Base-by-base conservation (phyloP, 2,797 vertebrate genomes). In the Argyrosomus regius region DNA sequence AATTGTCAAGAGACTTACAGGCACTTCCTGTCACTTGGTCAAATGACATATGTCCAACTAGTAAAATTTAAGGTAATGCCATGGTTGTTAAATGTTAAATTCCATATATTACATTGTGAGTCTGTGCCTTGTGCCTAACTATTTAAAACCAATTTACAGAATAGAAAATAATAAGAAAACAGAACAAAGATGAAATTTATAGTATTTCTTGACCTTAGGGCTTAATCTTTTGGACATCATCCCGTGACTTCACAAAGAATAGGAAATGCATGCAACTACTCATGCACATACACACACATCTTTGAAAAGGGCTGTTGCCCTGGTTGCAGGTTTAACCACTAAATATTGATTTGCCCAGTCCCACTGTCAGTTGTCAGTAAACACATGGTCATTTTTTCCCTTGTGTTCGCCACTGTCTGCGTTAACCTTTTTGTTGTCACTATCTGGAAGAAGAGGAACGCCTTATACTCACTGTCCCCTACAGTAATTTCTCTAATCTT, bases 291-390 rank as follows among this genome's bases (percentile, higher is more conserved):
- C 50, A 69, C 28, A 18, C 20, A 41, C 56, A 41, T 65, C n/a
- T 48, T 48, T 0, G 1, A 63, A 70, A 28, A 39, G 13, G 57
- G 22, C 49, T 60, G 59, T 73, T 76, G 17, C 59, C 28, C 7
- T 2, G 35, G 64, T 13, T 64, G 53, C 62, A 59, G 56, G 31
- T 17, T 67, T 48, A 61, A 78, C 56, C 54, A 35, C 13, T 61
- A 53, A 68, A 50, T 80, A 75, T 80, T 63, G 39, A 82, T 81
- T 71, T 68, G 17, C 26, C 65, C 11, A 22, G 4, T 57, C 7
- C 24, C 54, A 62, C 13, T 56, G 16, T 20, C 65, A 52, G 22
- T 72, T 57, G 57, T 66, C 41, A 67, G 18, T 43, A 41, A 31
- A 43, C 59, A 58, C 35, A 31, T 31, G 31, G 39, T 60, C 22